A percentile compares a stretch with the other conserved stretches of the same genome.
phyloP scores from a whole-genome alignment of 2,797 vertebrate genomes.

The Gephyroberyx darwinii region DNA sequence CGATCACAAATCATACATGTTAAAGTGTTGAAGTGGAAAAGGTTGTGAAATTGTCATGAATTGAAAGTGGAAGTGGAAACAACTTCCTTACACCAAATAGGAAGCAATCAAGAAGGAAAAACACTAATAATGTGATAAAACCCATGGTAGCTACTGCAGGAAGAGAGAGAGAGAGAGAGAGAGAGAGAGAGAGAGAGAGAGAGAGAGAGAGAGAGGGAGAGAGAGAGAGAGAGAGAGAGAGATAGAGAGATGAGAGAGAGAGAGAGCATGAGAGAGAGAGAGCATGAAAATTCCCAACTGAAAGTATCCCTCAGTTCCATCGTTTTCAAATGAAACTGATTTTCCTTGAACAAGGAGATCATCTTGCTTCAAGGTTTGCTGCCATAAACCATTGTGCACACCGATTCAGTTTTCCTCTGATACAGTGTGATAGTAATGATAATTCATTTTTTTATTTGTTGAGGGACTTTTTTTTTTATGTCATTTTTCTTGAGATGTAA shows the following conservation, averaged over 20 bases:
- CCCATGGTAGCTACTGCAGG: constrained; percentile 21
- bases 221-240: constrained; percentile 13
- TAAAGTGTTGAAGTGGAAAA: constrained; percentile 10
- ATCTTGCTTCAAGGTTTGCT: constrained; percentile 64
- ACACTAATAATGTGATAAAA: constrained; percentile 6
- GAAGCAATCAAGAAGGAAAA: constrained; percentile 29
- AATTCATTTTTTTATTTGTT: constrained; percentile 60
- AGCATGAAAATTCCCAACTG: constrained; percentile 47
- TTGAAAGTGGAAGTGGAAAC: constrained; percentile 14
- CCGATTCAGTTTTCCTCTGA: constrained; percentile 52
- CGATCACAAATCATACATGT: neutral
- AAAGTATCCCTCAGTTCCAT: constrained; percentile 67
- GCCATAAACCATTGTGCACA: constrained; percentile 58
- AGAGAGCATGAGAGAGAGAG: constrained; percentile 34
- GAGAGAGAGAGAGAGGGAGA: neutral
- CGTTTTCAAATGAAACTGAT: constrained; percentile 63
- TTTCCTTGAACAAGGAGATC: constrained; percentile 66
- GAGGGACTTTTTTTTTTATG: constrained; percentile 53
- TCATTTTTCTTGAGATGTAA: constrained; percentile 63
- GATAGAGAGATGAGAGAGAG: constrained; percentile 22
- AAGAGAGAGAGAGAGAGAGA: neutral
- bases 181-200: neutral
- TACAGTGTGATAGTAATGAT: constrained; percentile 45
- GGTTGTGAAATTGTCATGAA: constrained; percentile 8
- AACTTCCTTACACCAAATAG: constrained; percentile 34